Evolutionary conservation across 2,113 vertebrate genomes (phyloP).

Genomic region (Picathartes gymnocephalus): DNA sequence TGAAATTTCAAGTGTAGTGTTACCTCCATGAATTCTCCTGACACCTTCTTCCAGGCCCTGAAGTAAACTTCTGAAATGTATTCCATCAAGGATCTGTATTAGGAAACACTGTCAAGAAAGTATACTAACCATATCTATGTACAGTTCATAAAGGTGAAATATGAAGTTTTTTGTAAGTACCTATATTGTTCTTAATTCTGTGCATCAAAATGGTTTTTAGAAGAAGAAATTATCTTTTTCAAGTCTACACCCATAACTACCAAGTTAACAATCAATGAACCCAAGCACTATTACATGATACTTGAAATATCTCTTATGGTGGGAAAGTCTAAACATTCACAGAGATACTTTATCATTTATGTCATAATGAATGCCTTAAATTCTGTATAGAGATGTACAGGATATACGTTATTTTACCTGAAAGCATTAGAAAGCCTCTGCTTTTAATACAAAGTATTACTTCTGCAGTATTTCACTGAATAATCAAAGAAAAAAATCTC

Average conservation of each 20-base stretch:
- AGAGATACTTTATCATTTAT: not conserved
- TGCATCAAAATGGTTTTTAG: not conserved
- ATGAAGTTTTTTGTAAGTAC: not conserved
- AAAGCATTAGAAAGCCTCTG: not conserved
- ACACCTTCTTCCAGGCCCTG: slow-evolving; percentile 92
- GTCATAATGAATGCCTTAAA: not conserved
- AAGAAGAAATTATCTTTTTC: not conserved
- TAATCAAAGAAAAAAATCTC: not conserved
- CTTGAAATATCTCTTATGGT: not conserved
- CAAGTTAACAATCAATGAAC: not conserved
- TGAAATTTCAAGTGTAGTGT: not conserved
- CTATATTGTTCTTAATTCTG: not conserved
- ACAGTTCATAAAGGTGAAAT: not conserved
- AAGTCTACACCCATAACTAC: not conserved
- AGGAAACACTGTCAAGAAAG: not conserved
- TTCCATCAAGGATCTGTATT: slow-evolving; percentile 68
- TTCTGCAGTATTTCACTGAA: not conserved
- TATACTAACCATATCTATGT: not conserved
- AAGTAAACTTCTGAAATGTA: slow-evolving; percentile 88
- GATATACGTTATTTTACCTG: not conserved
- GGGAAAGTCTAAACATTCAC: not conserved
- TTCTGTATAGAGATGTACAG: not conserved
- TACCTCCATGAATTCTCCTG: slow-evolving; percentile 80
- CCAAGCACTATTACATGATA: not conserved
- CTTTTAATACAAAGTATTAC: not conserved